These are phyloP conservation scores for Lepidostoma basale DNA, from an alignment of 1,140 invertebrate genomes.

Conservation along the genomic window DNA sequence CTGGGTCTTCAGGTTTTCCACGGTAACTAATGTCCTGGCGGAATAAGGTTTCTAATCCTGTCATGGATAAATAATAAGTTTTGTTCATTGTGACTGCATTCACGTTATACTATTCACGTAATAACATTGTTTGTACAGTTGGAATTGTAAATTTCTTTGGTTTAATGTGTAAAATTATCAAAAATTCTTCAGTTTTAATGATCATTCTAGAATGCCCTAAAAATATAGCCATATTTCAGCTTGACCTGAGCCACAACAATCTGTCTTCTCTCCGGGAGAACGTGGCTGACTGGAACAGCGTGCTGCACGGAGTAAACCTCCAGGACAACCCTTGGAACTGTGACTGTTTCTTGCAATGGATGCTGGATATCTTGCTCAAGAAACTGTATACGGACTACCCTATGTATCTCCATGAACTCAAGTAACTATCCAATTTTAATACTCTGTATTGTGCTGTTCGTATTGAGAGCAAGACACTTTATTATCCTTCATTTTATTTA, in stretches of 20 bases:
- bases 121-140: neutral
- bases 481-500: too few relatives aligned
- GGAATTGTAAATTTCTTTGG: neutral
- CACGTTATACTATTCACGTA: neutral
- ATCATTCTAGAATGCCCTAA: too few relatives aligned
- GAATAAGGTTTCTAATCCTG: neutral
- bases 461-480: too few relatives aligned
- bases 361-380: slow-evolving; percentile 55
- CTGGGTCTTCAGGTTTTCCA: too few relatives aligned
- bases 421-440: slow-evolving; percentile 47
- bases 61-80: neutral
- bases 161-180: neutral
- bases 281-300: slow-evolving; percentile 51
- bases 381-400: slow-evolving; percentile 52
- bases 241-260: slow-evolving; percentile 60
- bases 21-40: too few relatives aligned
- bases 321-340: slow-evolving; percentile 62
- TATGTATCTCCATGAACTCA: slow-evolving; percentile 52
- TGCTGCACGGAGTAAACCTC: slow-evolving; percentile 54
- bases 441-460: too few relatives aligned
- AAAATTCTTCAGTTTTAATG: too few relatives aligned
- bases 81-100: neutral
- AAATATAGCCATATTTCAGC: too few relatives aligned
- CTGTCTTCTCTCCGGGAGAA: slow-evolving; percentile 50
- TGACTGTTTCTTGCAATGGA: slow-evolving; percentile 58